Evolutionary conservation across 2,113 vertebrate species (phyloP).

Genomic region (Ophthalmolycus amberensis): DNA sequence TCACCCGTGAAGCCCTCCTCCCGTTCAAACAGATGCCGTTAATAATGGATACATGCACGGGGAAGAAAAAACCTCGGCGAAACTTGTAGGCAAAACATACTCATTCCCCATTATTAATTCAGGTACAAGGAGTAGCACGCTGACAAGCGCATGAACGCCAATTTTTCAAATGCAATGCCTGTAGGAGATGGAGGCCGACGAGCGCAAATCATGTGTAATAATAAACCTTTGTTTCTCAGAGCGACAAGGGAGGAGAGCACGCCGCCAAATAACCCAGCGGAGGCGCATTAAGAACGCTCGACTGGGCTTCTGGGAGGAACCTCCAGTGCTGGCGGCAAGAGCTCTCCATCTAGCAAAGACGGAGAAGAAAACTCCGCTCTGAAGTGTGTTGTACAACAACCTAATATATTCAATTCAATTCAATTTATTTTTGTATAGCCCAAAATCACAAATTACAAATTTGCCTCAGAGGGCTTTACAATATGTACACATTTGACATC

Average conservation of each 20-base stretch:
- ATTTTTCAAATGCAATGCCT: conserved; percentile 66
- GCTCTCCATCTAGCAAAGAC: conserved; percentile 39
- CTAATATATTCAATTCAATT: too few relatives aligned
- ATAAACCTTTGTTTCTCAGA: conserved; percentile 72
- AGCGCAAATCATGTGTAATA: conserved; percentile 73
- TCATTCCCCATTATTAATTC: conserved; percentile 71
- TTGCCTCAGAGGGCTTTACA: too few relatives aligned
- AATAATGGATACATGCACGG: conserved; percentile 51
- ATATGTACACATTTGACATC: too few relatives aligned
- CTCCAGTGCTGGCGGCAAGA: conserved; percentile 33
- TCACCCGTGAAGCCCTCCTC: conserved; percentile 36
- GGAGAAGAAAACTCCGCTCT: conserved; percentile 31
- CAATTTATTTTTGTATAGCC: too few relatives aligned
- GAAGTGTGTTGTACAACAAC: conserved; percentile 41
- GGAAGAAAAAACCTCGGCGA: conserved; percentile 25
- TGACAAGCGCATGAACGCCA: conserved; percentile 48
- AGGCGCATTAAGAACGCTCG: conserved; percentile 61
- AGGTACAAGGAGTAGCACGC: conserved; percentile 53
- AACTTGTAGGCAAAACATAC: conserved; percentile 52
- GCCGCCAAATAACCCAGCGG: conserved; percentile 57
- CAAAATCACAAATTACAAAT: too few relatives aligned
- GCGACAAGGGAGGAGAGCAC: conserved; percentile 41
- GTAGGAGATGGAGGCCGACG: conserved; percentile 60
- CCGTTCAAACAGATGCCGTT: conserved; percentile 25
- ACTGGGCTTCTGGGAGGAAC: conserved; percentile 61